Base-by-base conservation (phyloP, 1,140 invertebrate genomes). In the Leptinotarsa undecemlineata region DNA sequence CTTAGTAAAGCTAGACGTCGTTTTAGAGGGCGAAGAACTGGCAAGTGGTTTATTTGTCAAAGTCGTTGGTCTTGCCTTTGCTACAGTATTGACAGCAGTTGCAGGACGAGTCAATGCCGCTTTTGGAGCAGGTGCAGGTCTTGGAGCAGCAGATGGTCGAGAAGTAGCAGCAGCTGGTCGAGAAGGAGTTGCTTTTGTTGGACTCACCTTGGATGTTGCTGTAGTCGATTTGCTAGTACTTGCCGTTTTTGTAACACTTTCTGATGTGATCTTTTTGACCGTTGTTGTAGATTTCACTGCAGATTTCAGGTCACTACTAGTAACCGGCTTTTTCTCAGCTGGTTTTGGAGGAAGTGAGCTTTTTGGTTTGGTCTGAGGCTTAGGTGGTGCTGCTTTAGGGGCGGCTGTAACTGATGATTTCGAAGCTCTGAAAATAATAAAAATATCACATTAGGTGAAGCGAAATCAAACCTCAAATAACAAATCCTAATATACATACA, bases 291-390 rank as follows among this genome's bases (percentile, higher is more conserved):
- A 26, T 76, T 82, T 86, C 15, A 71, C 77, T 0, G 76, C n/a
- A 5, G 79, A 47, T 76, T 87, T 88, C 0, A 86, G 85, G 33
- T 90, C 89, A 13, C 89, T 89, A 77, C 89, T 90, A 0, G 85
- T 79, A 1, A 87, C 74, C 0, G 87, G 81, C 77, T 89, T 90
- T 70, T 87, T 86, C 4, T 87, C 86, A 11, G 75, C 26, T 26
- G 79, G 71, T 72, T 81, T 84, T 33, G 80, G 77, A 13, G 82
- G 19, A 20, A 74, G 42, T 26, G 73, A 42, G 20, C 48, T 62
- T 20, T 60, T 75, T 42, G 48, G 71, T 23, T 72, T 71, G 61
- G 73, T 15, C 79, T 14, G 51, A 17, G 51, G 51, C 51, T 57
- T 57, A 19, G 51, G 15, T 15, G 51, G 15, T n/a, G 3, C 51